phyloP scores from a whole-genome alignment of 2,113 vertebrate genomes.

The Pycnonotus jocosus region DNA sequence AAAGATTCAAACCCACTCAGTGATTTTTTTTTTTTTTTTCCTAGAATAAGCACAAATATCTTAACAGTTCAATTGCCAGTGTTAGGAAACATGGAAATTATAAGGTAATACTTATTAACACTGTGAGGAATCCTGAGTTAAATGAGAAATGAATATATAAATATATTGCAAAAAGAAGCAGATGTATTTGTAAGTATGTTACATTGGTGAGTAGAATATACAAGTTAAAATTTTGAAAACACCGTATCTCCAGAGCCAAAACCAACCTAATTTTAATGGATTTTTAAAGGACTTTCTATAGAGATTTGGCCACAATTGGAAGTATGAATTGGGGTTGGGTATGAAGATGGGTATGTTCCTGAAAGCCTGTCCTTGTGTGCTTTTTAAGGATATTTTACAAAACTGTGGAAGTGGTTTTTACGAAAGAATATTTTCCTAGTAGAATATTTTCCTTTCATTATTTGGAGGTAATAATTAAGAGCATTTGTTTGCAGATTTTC shows the following conservation, averaged over 20 bases:
- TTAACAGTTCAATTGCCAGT: slow-evolving; percentile 52
- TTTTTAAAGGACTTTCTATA: not conserved
- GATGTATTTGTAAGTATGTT: not conserved
- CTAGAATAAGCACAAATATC: slow-evolving; percentile 44
- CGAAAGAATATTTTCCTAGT: not conserved
- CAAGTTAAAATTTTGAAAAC: not conserved
- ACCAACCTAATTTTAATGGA: not conserved
- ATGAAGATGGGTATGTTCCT: not conserved
- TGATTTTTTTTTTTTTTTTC: slow-evolving; percentile 1
- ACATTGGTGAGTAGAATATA: not conserved
- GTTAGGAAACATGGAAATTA: slow-evolving; percentile 18
- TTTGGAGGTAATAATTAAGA: not conserved
- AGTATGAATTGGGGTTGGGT: not conserved
- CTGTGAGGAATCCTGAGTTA: not conserved
- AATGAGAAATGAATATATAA: slow-evolving; percentile 25
- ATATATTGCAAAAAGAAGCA: not conserved
- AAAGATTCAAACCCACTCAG: slow-evolving; percentile 52
- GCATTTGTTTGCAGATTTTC: not conserved
- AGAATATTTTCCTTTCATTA: not conserved
- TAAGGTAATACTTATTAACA: not conserved
- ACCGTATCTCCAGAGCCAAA: not conserved
- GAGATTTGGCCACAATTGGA: not conserved
- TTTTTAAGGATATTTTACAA: not conserved
- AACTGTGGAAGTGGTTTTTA: not conserved
- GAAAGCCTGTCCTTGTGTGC: not conserved